Conservation (phyloP, 92 coral and sea anemone genomes). For the Parazoanthus atlanticus region DNA sequence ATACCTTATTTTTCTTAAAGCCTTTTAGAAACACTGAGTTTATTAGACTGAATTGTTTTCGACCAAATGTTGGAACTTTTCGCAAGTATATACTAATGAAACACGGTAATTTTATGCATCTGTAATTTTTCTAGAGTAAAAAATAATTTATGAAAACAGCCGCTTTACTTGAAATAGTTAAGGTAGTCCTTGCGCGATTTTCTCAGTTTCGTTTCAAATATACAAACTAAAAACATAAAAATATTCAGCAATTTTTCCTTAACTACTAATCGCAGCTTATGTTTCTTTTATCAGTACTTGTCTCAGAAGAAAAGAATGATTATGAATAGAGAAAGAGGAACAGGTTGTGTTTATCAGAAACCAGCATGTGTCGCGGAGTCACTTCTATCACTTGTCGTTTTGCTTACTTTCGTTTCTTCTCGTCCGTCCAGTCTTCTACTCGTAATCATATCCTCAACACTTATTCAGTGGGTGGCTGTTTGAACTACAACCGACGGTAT, state of each 20-base stretch:
- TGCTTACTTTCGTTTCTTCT: neutral
- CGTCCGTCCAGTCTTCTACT: neutral
- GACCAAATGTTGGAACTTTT: constrained; percentile 23
- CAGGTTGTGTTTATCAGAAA: constrained; percentile 6
- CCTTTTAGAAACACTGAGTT: neutral
- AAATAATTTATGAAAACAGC: neutral
- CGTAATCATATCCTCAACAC: neutral
- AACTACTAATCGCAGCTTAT: neutral
- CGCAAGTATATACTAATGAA: neutral
- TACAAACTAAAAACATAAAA: neutral
- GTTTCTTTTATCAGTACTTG: constrained; percentile 3
- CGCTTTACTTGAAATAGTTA: neutral
- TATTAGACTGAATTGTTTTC: constrained; percentile 19
- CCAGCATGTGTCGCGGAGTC: neutral
- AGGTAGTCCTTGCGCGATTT: neutral
- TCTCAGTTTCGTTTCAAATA: neutral
- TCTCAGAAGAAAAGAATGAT: neutral
- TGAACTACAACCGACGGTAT: neutral
- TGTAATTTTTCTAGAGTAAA: neutral
- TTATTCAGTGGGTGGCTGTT: neutral
- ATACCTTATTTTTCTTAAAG: neutral
- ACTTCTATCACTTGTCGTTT: neutral
- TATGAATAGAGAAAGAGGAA: neutral
- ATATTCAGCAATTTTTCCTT: neutral
- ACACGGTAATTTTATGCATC: neutral